A percentile compares a stretch with the other conserved stretches of the same genome.
Conservation (phyloP, 2,797 vertebrate species). For the Labeo calbasu region DNA sequence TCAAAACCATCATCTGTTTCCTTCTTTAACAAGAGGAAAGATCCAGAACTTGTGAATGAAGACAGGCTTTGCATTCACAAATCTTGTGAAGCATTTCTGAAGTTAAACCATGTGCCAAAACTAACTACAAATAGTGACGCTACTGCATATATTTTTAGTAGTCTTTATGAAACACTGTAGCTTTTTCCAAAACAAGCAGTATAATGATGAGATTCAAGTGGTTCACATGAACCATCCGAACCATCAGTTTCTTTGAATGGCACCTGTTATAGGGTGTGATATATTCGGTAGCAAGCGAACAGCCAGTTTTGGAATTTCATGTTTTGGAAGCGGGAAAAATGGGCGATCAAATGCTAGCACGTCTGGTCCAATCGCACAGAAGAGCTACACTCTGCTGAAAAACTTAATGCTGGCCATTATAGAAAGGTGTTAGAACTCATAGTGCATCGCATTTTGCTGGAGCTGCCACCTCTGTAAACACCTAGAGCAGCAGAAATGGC, state of each 20-base stretch:
- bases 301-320: neutral
- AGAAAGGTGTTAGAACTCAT: too few relatives aligned
- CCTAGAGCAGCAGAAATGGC: too few relatives aligned
- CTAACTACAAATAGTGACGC: neutral
- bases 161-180: neutral
- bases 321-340: neutral
- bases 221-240: neutral
- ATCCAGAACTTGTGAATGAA: constrained; percentile 20
- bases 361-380: too few relatives aligned
- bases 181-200: neutral
- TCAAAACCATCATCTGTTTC: neutral
- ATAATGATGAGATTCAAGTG: neutral
- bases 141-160: neutral
- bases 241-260: neutral
- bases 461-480: too few relatives aligned
- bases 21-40: constrained; percentile 3
- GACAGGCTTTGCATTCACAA: constrained; percentile 1
- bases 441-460: too few relatives aligned
- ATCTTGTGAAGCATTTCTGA: neutral
- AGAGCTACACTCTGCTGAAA: too few relatives aligned
- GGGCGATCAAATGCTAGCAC: neutral
- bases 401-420: too few relatives aligned
- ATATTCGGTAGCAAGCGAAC: neutral
- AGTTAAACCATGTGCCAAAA: neutral
- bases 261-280: neutral